Base-by-base conservation (phyloP, 2,888 invertebrate genomes). In the Platycheirus albimanus region DNA sequence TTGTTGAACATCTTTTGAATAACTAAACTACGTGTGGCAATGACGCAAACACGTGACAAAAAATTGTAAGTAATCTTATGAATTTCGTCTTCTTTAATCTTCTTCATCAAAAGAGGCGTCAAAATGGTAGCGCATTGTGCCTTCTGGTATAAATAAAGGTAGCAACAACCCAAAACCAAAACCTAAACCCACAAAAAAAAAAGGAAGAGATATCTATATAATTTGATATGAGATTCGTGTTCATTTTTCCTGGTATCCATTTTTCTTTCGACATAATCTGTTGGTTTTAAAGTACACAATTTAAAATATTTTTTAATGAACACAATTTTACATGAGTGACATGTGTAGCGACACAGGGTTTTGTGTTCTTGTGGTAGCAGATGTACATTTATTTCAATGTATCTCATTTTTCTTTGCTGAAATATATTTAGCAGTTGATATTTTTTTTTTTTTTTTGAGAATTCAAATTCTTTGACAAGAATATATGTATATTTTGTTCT, bases 11-110 rank as follows among this genome's bases (percentile, higher is more conserved):
- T 84, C 85, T 78, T 84, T 87, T 88, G 89, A 88, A 89, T 87
- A 89, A 87, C 87, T 87, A 86, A 86, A 88, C 87, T 89, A 89
- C 89, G 89, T 89, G 90, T 87, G 80, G 88, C 89, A 89, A 89
- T 90, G 89, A 89, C 87, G 88, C 87, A 87, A 87, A 88, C 89
- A 89, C 89, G 90, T 89, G 89, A 89, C 90, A 87, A 88, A 88
- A 87, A 88, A 86, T 78, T 58, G 63, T 83, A 83, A 83, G 78
- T 69, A 83, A 83, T 83, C 78, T 69, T 78, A 52, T 78, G 61
- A 72, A 72, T 64, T 67, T 74, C 61, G 28, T 61, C 61, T 61
- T 61, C 58, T 58, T 58, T 61, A 61, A 61, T 61, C 58, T 74
- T 63, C 74, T 41, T 75, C 63, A 67, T 75, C 67, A 67, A 58